These are phyloP conservation scores for Eupithecia dodoneata DNA, from an alignment of 2,888 invertebrate species.

Conservation along the genomic window DNA sequence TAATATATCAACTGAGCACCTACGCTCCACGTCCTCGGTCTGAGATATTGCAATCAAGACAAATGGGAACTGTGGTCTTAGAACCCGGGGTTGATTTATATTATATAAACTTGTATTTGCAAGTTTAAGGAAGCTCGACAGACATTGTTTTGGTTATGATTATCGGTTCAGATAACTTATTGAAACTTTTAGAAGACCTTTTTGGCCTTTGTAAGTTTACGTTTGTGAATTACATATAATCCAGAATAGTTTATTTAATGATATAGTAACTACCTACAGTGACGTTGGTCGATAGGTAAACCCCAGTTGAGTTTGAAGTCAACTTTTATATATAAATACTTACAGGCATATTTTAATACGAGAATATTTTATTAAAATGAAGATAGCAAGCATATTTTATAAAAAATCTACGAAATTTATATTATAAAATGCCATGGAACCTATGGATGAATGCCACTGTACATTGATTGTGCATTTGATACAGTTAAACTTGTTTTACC, in stretches of 20 bases:
- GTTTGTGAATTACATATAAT: neutral
- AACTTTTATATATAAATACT: neutral
- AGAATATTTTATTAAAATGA: neutral
- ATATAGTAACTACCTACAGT: neutral
- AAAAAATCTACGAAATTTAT: neutral
- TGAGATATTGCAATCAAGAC: slow-evolving; percentile 48
- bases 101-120: neutral
- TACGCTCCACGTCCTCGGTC: slow-evolving; percentile 15
- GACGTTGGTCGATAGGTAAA: neutral
- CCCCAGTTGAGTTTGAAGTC: neutral
- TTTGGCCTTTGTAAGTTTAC: neutral
- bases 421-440: neutral
- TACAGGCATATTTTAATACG: neutral
- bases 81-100: neutral
- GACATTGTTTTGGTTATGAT: slow-evolving; percentile 10
- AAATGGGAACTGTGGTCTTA: slow-evolving; percentile 34
- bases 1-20: slow-evolving; percentile 19
- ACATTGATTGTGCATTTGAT: neutral
- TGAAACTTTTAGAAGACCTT: neutral
- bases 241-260: neutral
- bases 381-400: neutral
- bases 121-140: slow-evolving; percentile 1
- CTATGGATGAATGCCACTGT: neutral
- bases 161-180: slow-evolving; percentile 8
- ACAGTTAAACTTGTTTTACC: neutral